Base-by-base conservation (phyloP, 2,888 invertebrate genomes). In the Argynnis bischoffii region DNA sequence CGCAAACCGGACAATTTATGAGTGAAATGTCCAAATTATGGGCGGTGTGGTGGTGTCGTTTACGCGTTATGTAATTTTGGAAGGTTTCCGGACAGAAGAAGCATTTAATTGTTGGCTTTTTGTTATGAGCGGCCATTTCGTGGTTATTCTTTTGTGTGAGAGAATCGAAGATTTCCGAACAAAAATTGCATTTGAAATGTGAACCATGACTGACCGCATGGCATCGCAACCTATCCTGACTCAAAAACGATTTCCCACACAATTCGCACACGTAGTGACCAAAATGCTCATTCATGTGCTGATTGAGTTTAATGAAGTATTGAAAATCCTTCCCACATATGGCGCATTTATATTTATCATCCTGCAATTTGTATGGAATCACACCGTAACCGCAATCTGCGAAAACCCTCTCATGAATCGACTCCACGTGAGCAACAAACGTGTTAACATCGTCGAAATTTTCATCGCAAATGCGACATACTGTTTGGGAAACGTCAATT, bases 241-340 rank as follows among this genome's bases (percentile, higher is more conserved):
- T 90, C 0, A 92, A 64, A 51, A 92, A 92, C 0, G 86, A 86
- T 66, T 90, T 91, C 0, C 92, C 92, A 61, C 92, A 92, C 0
- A 81, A 47, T 48, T 92, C 92, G 66, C 92, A 92, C 0, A 92
- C 80, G 46, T 87, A 91, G 65, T 79, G 81, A 0, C 87, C 88
- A 61, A 75, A 92, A 69, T 92, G 92, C 6, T 77, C 74, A 65
- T 92, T 92, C 91, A 92, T 92, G 63, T 92, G 92, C 63, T 91
- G 88, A 60, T 92, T 92, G 0, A 92, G 69, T 69, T 87, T 92
- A 5, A 87, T 83, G 60, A 91, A 92, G 66, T 90, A 92, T 46
- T 85, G 81, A 60, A 90, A 92, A 0, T 78, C 73, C 61, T 84
- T 78, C 0, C 75, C 74, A 63, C 92, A 92, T 0, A 89, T 69